Base-by-base conservation (phyloP, 2,113 vertebrate genomes). In the Psittacula cyanocephala region DNA sequence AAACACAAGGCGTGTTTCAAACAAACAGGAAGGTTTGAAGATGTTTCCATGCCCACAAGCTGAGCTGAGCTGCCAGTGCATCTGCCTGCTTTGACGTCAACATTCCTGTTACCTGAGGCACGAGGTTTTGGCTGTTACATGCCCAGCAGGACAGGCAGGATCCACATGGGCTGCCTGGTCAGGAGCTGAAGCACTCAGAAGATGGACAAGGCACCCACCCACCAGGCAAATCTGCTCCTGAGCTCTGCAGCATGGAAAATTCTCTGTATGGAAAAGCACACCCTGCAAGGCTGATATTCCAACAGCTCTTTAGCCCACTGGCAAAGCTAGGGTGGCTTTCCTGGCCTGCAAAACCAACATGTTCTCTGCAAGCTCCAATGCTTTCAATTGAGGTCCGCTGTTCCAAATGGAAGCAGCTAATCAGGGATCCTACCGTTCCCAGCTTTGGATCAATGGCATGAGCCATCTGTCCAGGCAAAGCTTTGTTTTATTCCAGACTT, bases 381-480 rank as follows among this genome's bases (percentile, higher is more conserved):
- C 78, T 49, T 74, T 82, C 70, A 27, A 25, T 31, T 17, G 90
- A 94, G 69, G 29, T 69, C 17, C 27, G 63, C 77, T 35, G 75
- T 88, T 95, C 95, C 97, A 96, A 98, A 83, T 74, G 79, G 95
- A 92, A 95, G 83, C 93, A 88, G 95, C 94, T 94, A 93, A 93
- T 97, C 97, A 96, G 95, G 69, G 72, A 91, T 65, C 93, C 97
- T 92, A 63, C 91, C 17, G 94, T 59, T 97, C 95, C 95, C 96
- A 89, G 92, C 90, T 74, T 87, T 82, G 91, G 88, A 84, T 81
- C 70, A 52, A 75, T 22, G 50, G 93, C 20, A 6, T 10, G 60
- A 88, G 97, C 97, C 97, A 98, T 96, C 50, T 97, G 96, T 90
- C 92, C 93, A 47, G 95, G 96, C 96, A 90, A 75, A 19, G 80